phyloP scores from a whole-genome alignment of 2,113 vertebrate genomes.

The Polyodon spathula region DNA sequence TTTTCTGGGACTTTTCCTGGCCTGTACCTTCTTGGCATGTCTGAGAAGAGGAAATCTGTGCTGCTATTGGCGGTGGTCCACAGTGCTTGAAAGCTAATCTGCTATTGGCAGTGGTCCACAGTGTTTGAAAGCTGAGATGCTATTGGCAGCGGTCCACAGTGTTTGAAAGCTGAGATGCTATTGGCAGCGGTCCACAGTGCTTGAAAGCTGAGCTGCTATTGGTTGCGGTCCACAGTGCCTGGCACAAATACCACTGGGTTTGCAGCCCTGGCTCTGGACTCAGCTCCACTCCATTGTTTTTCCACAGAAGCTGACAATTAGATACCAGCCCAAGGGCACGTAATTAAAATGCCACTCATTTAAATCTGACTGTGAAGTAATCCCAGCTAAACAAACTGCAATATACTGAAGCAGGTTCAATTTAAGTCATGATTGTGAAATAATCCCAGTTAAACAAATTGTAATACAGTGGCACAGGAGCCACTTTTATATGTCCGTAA shows the following conservation, averaged over 20 bases:
- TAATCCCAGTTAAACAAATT: too few species aligned
- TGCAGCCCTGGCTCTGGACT: background rate
- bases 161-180: background rate
- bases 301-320: constrained; percentile 52
- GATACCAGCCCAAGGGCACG: constrained; percentile 34
- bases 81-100: constrained; percentile 34
- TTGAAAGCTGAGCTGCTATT: background rate
- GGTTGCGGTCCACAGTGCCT: too few species aligned
- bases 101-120: constrained; percentile 21
- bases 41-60: background rate
- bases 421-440: too few species aligned
- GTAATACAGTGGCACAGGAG: too few species aligned
- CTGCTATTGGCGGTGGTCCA: constrained; percentile 21
- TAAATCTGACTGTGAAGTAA: constrained; percentile 14
- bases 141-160: too few species aligned
- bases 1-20: background rate
- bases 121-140: constrained; percentile 32
- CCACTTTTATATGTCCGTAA: background rate
- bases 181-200: too few species aligned
- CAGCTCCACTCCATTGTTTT: constrained; percentile 44
- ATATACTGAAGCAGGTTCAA: background rate
- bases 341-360: constrained; percentile 30
- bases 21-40: background rate
- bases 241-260: background rate
- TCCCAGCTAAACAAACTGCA: constrained; percentile 2